Conservation (phyloP, 2,797 vertebrate species). For the Chaetodon trifasciatus region DNA sequence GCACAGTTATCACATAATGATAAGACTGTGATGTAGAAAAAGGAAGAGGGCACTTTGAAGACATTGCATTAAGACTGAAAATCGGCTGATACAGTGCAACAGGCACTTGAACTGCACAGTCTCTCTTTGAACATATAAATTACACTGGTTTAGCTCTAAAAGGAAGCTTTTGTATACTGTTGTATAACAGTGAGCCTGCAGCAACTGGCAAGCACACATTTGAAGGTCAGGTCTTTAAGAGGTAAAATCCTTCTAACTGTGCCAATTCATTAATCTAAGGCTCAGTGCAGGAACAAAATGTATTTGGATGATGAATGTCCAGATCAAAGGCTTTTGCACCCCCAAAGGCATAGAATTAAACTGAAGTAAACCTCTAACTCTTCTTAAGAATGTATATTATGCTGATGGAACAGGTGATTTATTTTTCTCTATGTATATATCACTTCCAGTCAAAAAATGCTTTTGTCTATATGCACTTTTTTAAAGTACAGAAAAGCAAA, state of each 20-base stretch:
- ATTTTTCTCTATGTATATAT: conserved; percentile 14
- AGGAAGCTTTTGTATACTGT: conserved; percentile 34
- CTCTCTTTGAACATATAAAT: conserved; percentile 23
- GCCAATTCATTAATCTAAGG: conserved; percentile 81
- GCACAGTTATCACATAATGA: neutral
- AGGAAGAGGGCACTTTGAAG: neutral
- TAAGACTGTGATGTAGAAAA: neutral
- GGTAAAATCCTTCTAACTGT: conserved; percentile 68
- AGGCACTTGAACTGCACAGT: conserved; percentile 2
- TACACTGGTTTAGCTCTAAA: conserved; percentile 34
- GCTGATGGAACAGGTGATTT: conserved; percentile 14
- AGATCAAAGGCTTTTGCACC: conserved; percentile 70
- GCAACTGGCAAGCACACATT: conserved; percentile 59
- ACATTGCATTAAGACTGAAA: conserved; percentile 10
- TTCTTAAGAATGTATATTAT: conserved; percentile 40
- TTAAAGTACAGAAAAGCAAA: too few species aligned
- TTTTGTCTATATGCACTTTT: neutral
- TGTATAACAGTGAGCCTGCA: conserved; percentile 52
- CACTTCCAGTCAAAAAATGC: neutral
- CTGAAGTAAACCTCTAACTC: conserved; percentile 51
- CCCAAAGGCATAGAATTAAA: conserved; percentile 69
- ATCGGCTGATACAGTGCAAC: neutral
- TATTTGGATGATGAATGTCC: conserved; percentile 79
- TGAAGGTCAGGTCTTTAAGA: conserved; percentile 81
- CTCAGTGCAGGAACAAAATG: conserved; percentile 67